Conservation (phyloP, 2,797 vertebrate genomes). For the Salarias fasciatus region DNA sequence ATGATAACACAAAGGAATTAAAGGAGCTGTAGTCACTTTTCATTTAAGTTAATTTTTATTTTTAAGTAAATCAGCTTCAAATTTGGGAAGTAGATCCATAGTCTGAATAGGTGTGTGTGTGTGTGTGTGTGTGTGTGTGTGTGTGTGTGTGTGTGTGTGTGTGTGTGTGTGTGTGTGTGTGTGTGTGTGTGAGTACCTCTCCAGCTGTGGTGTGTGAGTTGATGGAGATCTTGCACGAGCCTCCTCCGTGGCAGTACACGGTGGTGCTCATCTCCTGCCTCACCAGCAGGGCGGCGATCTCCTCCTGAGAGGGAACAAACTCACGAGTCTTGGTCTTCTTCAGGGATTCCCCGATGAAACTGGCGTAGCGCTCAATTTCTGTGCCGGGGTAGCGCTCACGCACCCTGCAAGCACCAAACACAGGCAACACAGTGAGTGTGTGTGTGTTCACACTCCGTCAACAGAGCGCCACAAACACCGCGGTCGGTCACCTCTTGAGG, state of each 20-base stretch:
- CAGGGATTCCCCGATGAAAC: conserved; percentile 90
- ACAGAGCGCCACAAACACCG: not conserved
- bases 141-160: conserved; percentile 86
- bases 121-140: not conserved
- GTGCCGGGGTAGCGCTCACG: conserved; percentile 88
- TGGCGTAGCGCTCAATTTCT: conserved; percentile 90
- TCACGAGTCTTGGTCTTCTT: conserved; percentile 93
- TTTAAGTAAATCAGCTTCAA: too few species aligned
- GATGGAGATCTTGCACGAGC: conserved; percentile 96
- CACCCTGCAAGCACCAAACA: conserved; percentile 76
- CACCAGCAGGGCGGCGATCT: conserved; percentile 91
- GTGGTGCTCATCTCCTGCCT: conserved; percentile 94
- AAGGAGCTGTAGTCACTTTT: too few species aligned
- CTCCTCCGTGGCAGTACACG: conserved; percentile 94
- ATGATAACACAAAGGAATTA: too few species aligned
- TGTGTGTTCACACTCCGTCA: too few species aligned
- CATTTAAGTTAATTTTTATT: too few species aligned
- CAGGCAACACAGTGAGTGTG: not conserved
- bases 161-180: not conserved
- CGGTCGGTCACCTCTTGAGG: conserved; percentile 85
- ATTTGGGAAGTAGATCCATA: too few species aligned
- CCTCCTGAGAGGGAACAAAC: conserved; percentile 93
- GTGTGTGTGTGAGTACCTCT: conserved; percentile 80
- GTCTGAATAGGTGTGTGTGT: too few species aligned
- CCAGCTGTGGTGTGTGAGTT: conserved; percentile 95